Percentiles rank a stretch among this genome's conserved stretches.
These are phyloP conservation scores for Bos javanicus DNA, from an alignment of 2,113 vertebrate species.

Conservation along the genomic window DNA sequence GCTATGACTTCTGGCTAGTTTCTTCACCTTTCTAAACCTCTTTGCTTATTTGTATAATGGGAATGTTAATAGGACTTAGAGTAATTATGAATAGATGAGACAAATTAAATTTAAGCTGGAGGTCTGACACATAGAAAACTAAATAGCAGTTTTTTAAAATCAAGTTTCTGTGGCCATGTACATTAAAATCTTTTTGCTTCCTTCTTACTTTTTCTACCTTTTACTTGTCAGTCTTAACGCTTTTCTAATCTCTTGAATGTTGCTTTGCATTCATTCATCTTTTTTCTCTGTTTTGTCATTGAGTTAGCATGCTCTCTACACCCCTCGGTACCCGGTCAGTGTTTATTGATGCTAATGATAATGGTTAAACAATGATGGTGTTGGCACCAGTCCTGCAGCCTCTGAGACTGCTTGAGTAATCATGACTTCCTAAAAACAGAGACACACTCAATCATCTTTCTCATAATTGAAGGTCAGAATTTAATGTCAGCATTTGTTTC, in stretches of 20 bases:
- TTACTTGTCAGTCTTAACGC: not conserved
- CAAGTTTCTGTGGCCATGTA: not conserved
- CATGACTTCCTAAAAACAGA: slow-evolving; percentile 60
- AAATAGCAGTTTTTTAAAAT: not conserved
- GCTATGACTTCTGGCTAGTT: not conserved
- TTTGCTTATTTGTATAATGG: not conserved
- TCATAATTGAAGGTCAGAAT: slow-evolving; percentile 62
- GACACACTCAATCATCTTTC: slow-evolving; percentile 41
- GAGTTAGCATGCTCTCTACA: slow-evolving; percentile 19
- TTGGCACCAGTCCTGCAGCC: slow-evolving; percentile 57
- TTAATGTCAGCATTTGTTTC: slow-evolving; percentile 66
- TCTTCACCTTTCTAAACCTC: not conserved
- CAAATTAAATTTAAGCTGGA: slow-evolving; percentile 31
- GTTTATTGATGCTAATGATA: slow-evolving; percentile 66
- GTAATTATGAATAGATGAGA: not conserved
- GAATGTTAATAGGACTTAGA: not conserved
- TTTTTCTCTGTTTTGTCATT: slow-evolving; percentile 27
- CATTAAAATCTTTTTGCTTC: not conserved
- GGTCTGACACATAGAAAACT: slow-evolving; percentile 2
- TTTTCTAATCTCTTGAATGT: slow-evolving; percentile 3
- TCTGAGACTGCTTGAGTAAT: slow-evolving; percentile 54
- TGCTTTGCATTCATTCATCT: not conserved
- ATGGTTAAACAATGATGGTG: slow-evolving; percentile 53
- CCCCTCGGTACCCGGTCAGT: slow-evolving; percentile 31
- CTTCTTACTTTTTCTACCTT: slow-evolving; percentile 11